Evolutionary conservation across 2,888 invertebrate species (phyloP), one percentile per base, ranked within the genome.

Genomic region (Melieria omissa): DNA sequence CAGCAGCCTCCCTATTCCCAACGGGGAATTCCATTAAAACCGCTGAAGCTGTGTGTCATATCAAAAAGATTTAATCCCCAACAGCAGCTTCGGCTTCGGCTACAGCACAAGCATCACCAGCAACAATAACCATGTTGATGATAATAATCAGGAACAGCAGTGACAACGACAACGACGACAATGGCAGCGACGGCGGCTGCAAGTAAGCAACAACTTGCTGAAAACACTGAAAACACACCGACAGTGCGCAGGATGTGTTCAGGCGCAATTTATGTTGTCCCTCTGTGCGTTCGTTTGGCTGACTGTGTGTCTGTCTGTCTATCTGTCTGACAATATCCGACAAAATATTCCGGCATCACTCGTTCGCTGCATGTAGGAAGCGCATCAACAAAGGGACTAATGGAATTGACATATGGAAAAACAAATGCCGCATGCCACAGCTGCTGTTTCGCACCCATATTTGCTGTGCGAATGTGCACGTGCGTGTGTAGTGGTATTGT

Each of bases 371-470:
- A 45, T 46, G 57, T 16, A 44, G 29, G 16, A 16, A 58, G 45
- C 12, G 62, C 12, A 47, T 55, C 29, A 14, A 66, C 54, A 58
- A 60, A 60, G 65, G 61, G 65, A 64, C 58, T 68, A 68, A 65
- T 72, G 60, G 68, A 55, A 63, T 72, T 68, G 72, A 64, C 68
- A 72, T 65, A 14, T 70, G 60, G 29, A 29, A 29, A 55, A 49
- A 67, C 60, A 54, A 65, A 49, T 12, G 45, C 47, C 16, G 44
- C 60, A 47, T 4, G 10, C 12, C 49, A 9, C 12, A 52, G 64
- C 49, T 64, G 62, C 14, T 14, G 47, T 46, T 16, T 7, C 45
- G 46, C 14, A 62, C 29, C 14, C 8, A 9, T n/a, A 62, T 62
- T 5, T 29, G 16, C 62, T 9, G 42, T 58, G 6, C 41, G 42